phyloP scores from a whole-genome alignment of 1,140 invertebrate genomes.

The Microplitis mediator region DNA sequence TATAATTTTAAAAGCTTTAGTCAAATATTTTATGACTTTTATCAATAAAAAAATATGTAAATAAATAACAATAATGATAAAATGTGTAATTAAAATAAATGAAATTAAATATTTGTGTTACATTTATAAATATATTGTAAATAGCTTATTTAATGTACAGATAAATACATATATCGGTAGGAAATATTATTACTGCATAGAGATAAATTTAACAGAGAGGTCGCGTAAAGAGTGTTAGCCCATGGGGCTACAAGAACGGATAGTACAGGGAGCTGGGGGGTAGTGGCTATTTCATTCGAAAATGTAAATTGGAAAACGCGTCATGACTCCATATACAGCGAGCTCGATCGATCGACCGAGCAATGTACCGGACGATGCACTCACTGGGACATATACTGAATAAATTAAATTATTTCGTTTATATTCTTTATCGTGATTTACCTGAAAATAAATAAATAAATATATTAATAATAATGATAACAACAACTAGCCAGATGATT shows the following conservation, averaged over 20 bases:
- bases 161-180: too few species aligned
- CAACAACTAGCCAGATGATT: background rate
- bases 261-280: background rate
- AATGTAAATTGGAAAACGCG: conserved; percentile 31
- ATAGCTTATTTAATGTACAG: too few species aligned
- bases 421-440: conserved; percentile 11
- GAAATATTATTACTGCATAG: background rate
- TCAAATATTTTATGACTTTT: background rate
- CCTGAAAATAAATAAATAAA: background rate
- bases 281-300: conserved; percentile 24
- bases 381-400: conserved; percentile 21
- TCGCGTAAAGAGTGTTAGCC: background rate
- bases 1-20: too few species aligned
- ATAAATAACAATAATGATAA: too few species aligned
- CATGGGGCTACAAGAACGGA: background rate
- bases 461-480: background rate
- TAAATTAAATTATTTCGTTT: conserved; percentile 21
- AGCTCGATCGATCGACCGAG: conserved; percentile 27
- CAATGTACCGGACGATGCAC: conserved; percentile 12
- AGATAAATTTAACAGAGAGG: conserved; percentile 32
- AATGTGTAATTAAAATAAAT: too few species aligned
- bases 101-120: too few species aligned
- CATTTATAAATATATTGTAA: too few species aligned
- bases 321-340: conserved; percentile 6
- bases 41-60: background rate